Evolutionary conservation across 2,888 invertebrate genomes (phyloP).

Genomic region (Eupithecia subumbrata): DNA sequence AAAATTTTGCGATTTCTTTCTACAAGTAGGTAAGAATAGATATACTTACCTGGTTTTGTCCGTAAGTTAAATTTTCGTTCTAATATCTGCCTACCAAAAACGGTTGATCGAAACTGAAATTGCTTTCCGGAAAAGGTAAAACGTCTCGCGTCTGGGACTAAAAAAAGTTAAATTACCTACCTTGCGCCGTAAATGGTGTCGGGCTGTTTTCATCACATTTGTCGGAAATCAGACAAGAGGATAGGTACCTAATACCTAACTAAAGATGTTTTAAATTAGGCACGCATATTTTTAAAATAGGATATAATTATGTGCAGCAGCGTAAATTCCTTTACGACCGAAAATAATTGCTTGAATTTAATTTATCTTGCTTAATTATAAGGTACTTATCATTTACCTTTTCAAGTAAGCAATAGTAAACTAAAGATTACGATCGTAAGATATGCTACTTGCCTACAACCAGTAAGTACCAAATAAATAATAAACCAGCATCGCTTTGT

Average conservation of each 20-base stretch:
- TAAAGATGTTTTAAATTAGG: background rate
- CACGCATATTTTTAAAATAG: background rate
- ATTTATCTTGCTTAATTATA: background rate
- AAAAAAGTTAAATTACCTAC: conserved; percentile 29
- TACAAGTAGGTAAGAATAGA: background rate
- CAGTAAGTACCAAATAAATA: conserved; percentile 1
- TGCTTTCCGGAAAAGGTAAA: conserved; percentile 19
- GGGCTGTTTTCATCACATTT: conserved; percentile 10
- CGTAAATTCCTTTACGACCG: background rate
- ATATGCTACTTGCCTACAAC: conserved; percentile 8
- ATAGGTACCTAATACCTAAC: background rate
- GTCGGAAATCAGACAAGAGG: background rate
- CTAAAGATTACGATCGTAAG: conserved; percentile 6
- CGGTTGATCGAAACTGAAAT: conserved; percentile 8
- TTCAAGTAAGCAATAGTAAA: conserved; percentile 8
- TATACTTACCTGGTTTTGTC: background rate
- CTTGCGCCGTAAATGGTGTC: conserved; percentile 20
- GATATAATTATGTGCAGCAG: background rate
- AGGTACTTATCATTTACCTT: conserved; percentile 3
- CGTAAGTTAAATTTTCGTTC: background rate
- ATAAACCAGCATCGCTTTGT: conserved; percentile 14
- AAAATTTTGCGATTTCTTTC: background rate
- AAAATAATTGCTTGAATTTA: conserved; percentile 7
- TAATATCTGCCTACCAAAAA: conserved; percentile 9
- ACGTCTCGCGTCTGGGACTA: background rate